phyloP scores from a whole-genome alignment of 2,888 invertebrate species.

The Phalera bucephala region DNA sequence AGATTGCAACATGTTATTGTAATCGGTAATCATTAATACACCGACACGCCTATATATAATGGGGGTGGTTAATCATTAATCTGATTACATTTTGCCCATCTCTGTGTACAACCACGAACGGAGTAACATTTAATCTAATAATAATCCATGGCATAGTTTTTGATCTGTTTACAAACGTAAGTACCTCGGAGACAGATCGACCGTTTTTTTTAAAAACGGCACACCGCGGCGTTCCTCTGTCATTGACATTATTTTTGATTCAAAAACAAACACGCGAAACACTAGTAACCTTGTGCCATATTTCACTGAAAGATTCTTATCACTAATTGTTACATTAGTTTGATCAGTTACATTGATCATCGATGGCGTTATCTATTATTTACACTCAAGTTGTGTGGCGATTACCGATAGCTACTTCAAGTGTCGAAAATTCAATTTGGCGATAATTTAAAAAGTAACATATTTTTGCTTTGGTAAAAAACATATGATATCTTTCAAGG shows the following conservation, averaged over 20 bases:
- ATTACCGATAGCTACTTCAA: neutral
- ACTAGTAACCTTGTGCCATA: slow-evolving; percentile 56
- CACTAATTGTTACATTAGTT: slow-evolving; percentile 32
- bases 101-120: neutral
- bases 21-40: too few species aligned
- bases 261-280: slow-evolving; percentile 48
- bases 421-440: neutral
- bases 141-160: neutral
- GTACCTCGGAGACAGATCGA: slow-evolving; percentile 1
- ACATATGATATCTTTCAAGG: slow-evolving; percentile 5
- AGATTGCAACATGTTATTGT: too few species aligned
- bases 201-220: slow-evolving; percentile 1
- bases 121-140: neutral
- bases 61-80: too few species aligned
- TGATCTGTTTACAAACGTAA: slow-evolving; percentile 3
- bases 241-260: slow-evolving; percentile 64
- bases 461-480: too few species aligned
- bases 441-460: slow-evolving; percentile 1
- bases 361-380: slow-evolving; percentile 35
- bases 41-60: too few species aligned
- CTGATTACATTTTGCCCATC: too few species aligned
- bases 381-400: slow-evolving; percentile 28
- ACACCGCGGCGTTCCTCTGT: slow-evolving; percentile 26
- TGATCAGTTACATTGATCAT: slow-evolving; percentile 39
- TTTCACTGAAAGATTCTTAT: slow-evolving; percentile 57